phyloP scores from a whole-genome alignment of 2,797 vertebrate species.

The Pseudochaenichthys georgianus region DNA sequence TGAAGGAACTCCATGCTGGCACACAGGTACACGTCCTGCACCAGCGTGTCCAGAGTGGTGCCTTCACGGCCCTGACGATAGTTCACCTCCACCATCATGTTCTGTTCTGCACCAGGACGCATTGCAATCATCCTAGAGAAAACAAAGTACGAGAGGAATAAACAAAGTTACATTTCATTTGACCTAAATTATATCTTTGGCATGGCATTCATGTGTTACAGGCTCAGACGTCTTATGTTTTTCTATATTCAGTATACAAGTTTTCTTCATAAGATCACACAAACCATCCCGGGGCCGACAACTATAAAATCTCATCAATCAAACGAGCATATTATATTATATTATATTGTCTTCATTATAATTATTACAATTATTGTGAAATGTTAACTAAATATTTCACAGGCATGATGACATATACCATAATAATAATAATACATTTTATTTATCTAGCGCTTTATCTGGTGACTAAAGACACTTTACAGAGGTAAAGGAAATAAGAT shows the following conservation, averaged over 20 bases:
- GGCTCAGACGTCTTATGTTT: neutral
- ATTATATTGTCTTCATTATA: too few relatives aligned
- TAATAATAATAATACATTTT: too few relatives aligned
- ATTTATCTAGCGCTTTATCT: too few relatives aligned
- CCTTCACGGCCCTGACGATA: constrained; percentile 91
- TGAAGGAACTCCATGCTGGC: constrained; percentile 98
- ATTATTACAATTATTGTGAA: neutral
- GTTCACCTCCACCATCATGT: constrained; percentile 93
- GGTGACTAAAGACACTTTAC: too few relatives aligned
- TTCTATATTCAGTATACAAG: neutral
- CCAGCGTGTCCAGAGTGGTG: constrained; percentile 85
- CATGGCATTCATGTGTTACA: neutral
- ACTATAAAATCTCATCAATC: neutral
- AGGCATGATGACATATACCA: neutral
- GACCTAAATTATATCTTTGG: neutral
- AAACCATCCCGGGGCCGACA: neutral
- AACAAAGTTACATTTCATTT: neutral
- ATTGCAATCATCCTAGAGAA: constrained; percentile 93
- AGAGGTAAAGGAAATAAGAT: too few relatives aligned
- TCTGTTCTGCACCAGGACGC: constrained; percentile 90
- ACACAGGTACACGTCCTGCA: constrained; percentile 95
- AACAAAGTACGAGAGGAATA: neutral
- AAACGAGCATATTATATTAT: neutral
- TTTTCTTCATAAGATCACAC: neutral
- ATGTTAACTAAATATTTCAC: neutral